Conservation (phyloP, 1,140 invertebrate genomes). For the Formica exsecta region DNA sequence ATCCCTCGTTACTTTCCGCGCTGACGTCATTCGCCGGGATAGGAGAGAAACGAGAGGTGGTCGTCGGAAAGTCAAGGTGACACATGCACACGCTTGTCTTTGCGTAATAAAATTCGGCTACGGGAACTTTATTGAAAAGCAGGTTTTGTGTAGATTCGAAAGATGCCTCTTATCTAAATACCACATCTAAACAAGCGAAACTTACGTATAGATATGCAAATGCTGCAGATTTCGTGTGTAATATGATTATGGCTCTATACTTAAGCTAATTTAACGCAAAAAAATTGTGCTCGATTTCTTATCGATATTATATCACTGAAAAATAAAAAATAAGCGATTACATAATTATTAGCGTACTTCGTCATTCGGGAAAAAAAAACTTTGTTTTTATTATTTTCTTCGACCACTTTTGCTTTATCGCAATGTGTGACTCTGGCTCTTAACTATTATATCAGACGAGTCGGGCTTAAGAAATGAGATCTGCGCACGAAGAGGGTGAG, state of each 20-base stretch:
- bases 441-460: background rate
- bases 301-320: background rate
- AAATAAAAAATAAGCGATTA: background rate
- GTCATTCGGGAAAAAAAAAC: background rate
- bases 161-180: conserved; percentile 34
- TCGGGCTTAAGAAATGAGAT: background rate
- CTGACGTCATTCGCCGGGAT: background rate
- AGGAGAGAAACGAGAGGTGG: background rate
- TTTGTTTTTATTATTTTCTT: background rate
- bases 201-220: conserved; percentile 34
- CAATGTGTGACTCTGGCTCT: background rate
- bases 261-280: background rate
- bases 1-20: background rate
- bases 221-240: background rate
- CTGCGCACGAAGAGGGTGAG: background rate
- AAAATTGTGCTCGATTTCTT: background rate
- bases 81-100: conserved; percentile 11
- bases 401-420: background rate
- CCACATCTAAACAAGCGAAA: conserved; percentile 25
- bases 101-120: conserved; percentile 25
- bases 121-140: conserved; percentile 11
- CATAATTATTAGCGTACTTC: background rate
- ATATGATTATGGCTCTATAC: conserved; percentile 21
- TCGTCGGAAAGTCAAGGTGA: conserved; percentile 36
- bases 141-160: background rate